Percentiles rank a stretch among this genome's conserved stretches.
These are phyloP conservation scores for Horisme vitalbata DNA, from an alignment of 2,888 invertebrate species.

Conservation along the genomic window DNA sequence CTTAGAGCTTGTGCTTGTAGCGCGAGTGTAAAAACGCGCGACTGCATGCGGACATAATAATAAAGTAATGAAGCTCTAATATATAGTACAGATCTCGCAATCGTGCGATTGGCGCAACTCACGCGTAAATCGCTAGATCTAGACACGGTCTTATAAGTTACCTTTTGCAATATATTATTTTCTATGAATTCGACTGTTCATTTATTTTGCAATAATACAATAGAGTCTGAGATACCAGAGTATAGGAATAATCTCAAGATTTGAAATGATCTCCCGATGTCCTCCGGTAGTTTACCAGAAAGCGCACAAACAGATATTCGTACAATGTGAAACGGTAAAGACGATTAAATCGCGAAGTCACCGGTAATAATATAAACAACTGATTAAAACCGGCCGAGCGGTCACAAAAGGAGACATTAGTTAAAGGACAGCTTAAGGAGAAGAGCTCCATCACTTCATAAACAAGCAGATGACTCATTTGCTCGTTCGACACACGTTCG, in stretches of 20 bases:
- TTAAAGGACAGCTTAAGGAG: slow-evolving; percentile 47
- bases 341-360: slow-evolving; percentile 74
- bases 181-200: no score
- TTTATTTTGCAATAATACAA: slow-evolving; percentile 11
- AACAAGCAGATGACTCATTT: no score
- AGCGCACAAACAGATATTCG: slow-evolving; percentile 15
- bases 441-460: slow-evolving; percentile 3
- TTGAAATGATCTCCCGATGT: slow-evolving; percentile 21
- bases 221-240: slow-evolving; percentile 7
- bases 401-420: slow-evolving; percentile 81
- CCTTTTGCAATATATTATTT: no score
- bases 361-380: slow-evolving; percentile 79
- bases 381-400: slow-evolving; percentile 70
- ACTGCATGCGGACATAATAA: no score
- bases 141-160: no score
- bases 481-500: no score
- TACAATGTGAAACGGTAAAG: slow-evolving; percentile 78
- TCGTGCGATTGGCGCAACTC: no score
- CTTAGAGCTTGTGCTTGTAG: no score
- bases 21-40: no score
- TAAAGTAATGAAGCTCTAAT: no score
- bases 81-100: no score
- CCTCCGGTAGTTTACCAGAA: slow-evolving; percentile 15
- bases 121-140: no score
- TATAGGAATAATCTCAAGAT: slow-evolving; percentile 14